A percentile compares a stretch with the other conserved stretches of the same genome.
phyloP scores from a whole-genome alignment of 2,888 invertebrate species.

The Aricia artaxerxes region DNA sequence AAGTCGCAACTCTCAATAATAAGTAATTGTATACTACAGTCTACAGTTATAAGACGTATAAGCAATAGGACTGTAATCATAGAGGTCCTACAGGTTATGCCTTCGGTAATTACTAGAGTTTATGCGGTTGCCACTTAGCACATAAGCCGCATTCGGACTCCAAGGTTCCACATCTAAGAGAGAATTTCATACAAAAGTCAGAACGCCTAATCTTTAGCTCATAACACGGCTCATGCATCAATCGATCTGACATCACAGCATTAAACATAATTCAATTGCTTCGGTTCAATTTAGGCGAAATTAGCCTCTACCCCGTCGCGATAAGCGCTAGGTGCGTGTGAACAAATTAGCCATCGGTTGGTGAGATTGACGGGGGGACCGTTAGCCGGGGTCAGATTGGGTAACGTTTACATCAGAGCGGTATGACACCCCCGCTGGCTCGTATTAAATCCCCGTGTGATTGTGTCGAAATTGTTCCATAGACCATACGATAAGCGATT shows the following conservation, averaged over 20 bases:
- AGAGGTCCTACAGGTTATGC: constrained; percentile 5
- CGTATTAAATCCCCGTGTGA: constrained; percentile 32
- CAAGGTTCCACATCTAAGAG: background rate
- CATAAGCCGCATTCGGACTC: background rate
- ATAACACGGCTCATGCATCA: constrained; percentile 29
- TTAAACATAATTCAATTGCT: constrained; percentile 15
- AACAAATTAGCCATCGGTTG: constrained; percentile 21
- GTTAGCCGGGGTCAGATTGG: constrained; percentile 38
- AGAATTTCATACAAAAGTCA: constrained; percentile 20
- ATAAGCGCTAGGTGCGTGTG: constrained; percentile 13
- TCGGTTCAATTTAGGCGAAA: background rate
- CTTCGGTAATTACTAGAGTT: constrained; percentile 1
- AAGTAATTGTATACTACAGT: background rate
- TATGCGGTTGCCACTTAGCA: constrained; percentile 1
- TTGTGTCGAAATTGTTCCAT: constrained; percentile 24
- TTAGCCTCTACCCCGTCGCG: background rate
- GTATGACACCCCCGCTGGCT: constrained; percentile 33
- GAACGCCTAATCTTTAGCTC: constrained; percentile 14
- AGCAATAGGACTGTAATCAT: constrained; percentile 16
- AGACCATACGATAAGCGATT: constrained; percentile 11
- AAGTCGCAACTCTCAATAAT: background rate
- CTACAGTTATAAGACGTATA: background rate
- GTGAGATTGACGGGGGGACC: constrained; percentile 37
- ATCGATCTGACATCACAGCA: constrained; percentile 29
- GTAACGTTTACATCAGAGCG: constrained; percentile 33